Evolutionary conservation across 2,797 vertebrate species (phyloP).

Genomic region (Gallinago stenura): DNA sequence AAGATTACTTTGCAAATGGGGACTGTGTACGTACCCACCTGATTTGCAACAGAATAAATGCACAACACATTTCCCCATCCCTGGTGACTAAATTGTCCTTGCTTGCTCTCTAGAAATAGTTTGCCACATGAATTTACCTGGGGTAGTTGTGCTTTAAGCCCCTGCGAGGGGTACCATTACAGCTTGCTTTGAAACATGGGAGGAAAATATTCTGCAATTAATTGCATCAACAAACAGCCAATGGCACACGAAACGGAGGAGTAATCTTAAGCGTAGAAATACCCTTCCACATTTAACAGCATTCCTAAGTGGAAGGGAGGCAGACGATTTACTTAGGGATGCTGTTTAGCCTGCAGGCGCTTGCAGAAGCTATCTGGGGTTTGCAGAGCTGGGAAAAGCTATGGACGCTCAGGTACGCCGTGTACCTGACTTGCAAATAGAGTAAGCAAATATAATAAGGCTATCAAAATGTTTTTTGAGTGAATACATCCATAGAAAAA

Average conservation of each 20-base stretch:
- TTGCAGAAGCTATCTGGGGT: background rate
- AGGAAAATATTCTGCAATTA: background rate
- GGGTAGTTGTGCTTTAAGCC: background rate
- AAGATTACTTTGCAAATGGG: background rate
- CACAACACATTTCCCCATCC: background rate
- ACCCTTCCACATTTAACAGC: background rate
- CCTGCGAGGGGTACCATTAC: background rate
- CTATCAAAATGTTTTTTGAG: background rate
- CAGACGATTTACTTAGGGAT: background rate
- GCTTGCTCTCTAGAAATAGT: background rate
- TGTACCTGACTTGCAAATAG: background rate
- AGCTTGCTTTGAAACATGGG: background rate
- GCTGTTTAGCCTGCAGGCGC: background rate
- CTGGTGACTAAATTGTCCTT: background rate
- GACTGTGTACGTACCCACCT: background rate
- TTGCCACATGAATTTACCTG: background rate
- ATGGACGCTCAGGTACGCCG: background rate
- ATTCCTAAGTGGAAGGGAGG: background rate
- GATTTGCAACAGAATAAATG: background rate
- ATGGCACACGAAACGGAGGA: rapidly evolving
- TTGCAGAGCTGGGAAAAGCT: background rate
- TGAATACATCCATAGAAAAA: background rate
- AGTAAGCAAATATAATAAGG: background rate
- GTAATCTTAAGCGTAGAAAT: background rate
- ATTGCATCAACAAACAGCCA: background rate